A percentile compares a stretch with the other conserved stretches of the same genome.
phyloP scores from a whole-genome alignment of 2,888 invertebrate species.

The Cheilosia soror region DNA sequence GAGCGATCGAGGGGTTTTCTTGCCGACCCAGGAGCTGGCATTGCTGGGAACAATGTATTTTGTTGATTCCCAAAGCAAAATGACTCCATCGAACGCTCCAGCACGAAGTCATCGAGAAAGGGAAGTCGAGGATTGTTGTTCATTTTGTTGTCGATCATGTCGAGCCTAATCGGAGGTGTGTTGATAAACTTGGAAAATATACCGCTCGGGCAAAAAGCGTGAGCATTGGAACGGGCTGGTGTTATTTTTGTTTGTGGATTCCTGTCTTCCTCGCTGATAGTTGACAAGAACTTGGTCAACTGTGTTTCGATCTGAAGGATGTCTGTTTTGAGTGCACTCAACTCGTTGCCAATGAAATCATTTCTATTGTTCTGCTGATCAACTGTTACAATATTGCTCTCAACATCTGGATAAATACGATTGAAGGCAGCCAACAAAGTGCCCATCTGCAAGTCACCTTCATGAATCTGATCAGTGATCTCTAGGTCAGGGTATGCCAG shows the following conservation, averaged over 20 bases:
- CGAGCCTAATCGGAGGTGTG: slow-evolving; percentile 81
- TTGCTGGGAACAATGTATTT: slow-evolving; percentile 36
- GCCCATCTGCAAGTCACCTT: slow-evolving; percentile 75
- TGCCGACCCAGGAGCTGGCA: slow-evolving; percentile 44
- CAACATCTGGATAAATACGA: slow-evolving; percentile 77
- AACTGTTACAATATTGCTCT: slow-evolving; percentile 77
- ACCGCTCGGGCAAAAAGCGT: slow-evolving; percentile 49
- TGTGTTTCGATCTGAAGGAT: slow-evolving; percentile 79
- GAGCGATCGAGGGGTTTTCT: slow-evolving; percentile 60
- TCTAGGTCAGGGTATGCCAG: slow-evolving; percentile 72
- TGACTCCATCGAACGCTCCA: slow-evolving; percentile 76
- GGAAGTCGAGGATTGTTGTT: slow-evolving; percentile 78
- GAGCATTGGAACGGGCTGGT: slow-evolving; percentile 49
- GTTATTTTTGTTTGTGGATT: slow-evolving; percentile 44
- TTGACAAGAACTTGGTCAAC: slow-evolving; percentile 77
- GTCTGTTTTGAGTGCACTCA: slow-evolving; percentile 77
- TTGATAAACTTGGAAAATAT: slow-evolving; percentile 79
- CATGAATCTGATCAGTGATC: slow-evolving; percentile 25
- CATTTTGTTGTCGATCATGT: slow-evolving; percentile 71
- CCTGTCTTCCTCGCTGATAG: slow-evolving; percentile 37
- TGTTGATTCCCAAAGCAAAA: slow-evolving; percentile 74
- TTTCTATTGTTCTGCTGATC: slow-evolving; percentile 78
- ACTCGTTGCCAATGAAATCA: slow-evolving; percentile 78
- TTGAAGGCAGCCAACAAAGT: slow-evolving; percentile 78
- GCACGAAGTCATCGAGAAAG: slow-evolving; percentile 79